Evolutionary conservation across 2,113 vertebrate genomes (phyloP), one percentile per base, ranked within the genome.

Genomic region (Rostratula benghalensis): DNA sequence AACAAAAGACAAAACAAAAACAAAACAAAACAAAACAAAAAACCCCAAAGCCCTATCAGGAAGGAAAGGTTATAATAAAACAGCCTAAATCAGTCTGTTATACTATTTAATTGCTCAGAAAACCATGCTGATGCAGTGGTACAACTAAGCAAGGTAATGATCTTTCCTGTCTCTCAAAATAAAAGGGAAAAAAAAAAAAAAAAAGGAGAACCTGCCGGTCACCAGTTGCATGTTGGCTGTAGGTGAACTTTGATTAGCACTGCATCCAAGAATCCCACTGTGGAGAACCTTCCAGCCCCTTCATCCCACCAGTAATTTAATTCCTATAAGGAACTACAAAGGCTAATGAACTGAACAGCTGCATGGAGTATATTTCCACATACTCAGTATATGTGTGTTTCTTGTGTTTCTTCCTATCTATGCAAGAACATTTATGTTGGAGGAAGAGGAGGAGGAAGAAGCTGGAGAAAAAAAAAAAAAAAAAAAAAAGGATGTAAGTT

Each of bases 41-140:
- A n/a, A n/a, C n/a, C n/a, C n/a, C 39, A 92, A 91, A 50, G 90
- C 33, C 69, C 43, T 89, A 87, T 50, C 73, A 93, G 67, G 64
- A 93, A 93, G 67, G 64, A 93, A 96, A 97, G 93, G 48, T 83
- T 84, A 95, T 31, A 95, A 95, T 92, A 82, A 25, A 63, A 7
- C 23, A 24, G 54, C 76, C 65, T 83, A 30, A 65, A 41, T 13
- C 90, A 95, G 79, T 67, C 82, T 96, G 50, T 59, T 33, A 63
- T 8, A 53, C 33, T 96, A 96, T 80, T 71, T 70, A 30, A 74
- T 93, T 95, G 74, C 80, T 39, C 75, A 27, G 23, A 19, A 90
- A 68, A 92, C 50, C 17, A 63, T 65, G 27, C 35, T 46, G 50
- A 18, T 53, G 11, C 35, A 75, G 50, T n/a, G 46, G 75, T 57